Base-by-base conservation (phyloP, 2,888 invertebrate genomes). In the Elysia crispata region DNA sequence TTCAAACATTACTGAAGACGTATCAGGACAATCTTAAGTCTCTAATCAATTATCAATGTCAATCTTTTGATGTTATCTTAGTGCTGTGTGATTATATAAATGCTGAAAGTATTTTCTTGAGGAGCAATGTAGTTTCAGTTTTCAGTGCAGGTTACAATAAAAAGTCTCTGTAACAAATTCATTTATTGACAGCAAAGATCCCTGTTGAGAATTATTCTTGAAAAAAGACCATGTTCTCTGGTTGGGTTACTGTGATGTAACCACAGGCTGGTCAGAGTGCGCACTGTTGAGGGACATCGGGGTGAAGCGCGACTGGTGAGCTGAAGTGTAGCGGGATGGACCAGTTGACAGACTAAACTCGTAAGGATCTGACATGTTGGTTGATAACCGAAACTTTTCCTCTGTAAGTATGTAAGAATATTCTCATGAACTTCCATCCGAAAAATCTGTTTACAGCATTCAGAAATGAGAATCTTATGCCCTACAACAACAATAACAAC, bases 301-400 rank as follows among this genome's bases (percentile, higher is more conserved):
- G 41, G 88, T 89, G 76, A 87, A 86, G 54, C 86, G 85, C 8
- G 89, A 89, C 82, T 87, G 89, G 41, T 86, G 85, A 20, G 88
- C 87, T 25, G 89, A 88, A 80, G 86, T 85, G 81, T 85, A 86
- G n/a, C 88, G 81, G 3, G 89, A 89, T 31, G 86, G 87, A 13
- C 85, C 87, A 23, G 86, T 85, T 5, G 89, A 88, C 18, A 88
- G 77, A 0, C 87, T 86, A 75, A 88, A 82, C 76, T 88, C 89
- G 76, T 86, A 88, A 0, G 89, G 89, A 81, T 88, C 87, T 23
- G 81, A 78, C n/a, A 82, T 84, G 74, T 84, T 85, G 13, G 86
- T 86, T n/a, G 83, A 80, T 20, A 88, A 67, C 57, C 85, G 82
- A 79, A 86, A 76, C 69, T 85, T 85, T 23, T 88, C 88, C 74